Evolutionary conservation across 2,113 vertebrate genomes (phyloP), one percentile per base, ranked within the genome.

Genomic region (Athene noctua): DNA sequence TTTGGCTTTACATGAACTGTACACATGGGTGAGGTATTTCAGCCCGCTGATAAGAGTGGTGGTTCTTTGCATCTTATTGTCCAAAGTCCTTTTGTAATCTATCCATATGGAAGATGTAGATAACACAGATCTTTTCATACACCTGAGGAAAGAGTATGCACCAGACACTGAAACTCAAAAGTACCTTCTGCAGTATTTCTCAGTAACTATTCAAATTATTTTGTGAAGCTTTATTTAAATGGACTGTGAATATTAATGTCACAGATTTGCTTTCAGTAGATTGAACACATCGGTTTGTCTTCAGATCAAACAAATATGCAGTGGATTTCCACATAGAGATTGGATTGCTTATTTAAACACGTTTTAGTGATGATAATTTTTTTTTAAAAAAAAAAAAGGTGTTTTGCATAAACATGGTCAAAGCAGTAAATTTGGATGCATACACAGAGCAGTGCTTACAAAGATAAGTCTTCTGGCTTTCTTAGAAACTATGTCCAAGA

Each of bases 161-260:
- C 16, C 13, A 74, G 61, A 36, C 27, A 44, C 5, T 66, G 40
- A 66, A 90, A 80, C n/a, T 73, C 11, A 1, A 10, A 81, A 19
- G 55, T 58, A 23, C 49, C n/a, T 89, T 66, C 75, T 83, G 61
- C 77, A 32, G n/a, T 34, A 52, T 79, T 94, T 67, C 40, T 81
- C 32, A 83, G n/a, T 63, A 91, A 57, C 57, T 65, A 44, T 52
- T 68, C 23, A 47, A 40, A 71, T 80, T 40, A 57, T 93, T 83
- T 87, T 61, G 23, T 67, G 65, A 78, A 78, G 65, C 29, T 84
- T 91, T 94, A 51, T 91, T 92, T 84, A 92, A 95, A 81, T 52
- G 40, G 65, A 25, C 65, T 86, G 63, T 80, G 91, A 95, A 91
- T 96, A 93, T 93, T 92, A 92, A 88, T 70, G 19, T 67, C 82